phyloP scores from a whole-genome alignment of 2,113 vertebrate genomes.

The Hippocampus zosterae region DNA sequence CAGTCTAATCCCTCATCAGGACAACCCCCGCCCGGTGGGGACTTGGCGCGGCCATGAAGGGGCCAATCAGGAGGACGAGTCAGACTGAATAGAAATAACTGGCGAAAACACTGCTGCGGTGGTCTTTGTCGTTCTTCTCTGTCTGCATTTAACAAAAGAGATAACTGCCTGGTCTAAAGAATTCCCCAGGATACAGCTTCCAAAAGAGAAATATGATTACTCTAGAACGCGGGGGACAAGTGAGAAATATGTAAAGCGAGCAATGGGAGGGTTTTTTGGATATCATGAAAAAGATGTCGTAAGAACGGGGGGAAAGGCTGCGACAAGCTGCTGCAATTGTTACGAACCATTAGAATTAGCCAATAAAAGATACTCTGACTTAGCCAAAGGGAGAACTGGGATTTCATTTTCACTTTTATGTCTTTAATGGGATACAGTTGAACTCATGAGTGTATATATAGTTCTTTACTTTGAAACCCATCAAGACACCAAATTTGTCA shows the following conservation, averaged over 20 bases:
- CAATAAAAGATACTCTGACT: constrained; percentile 9
- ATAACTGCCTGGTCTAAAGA: constrained; percentile 28
- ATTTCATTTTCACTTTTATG: constrained; percentile 35
- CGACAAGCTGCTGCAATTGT: constrained; percentile 19
- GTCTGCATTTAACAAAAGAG: constrained; percentile 42
- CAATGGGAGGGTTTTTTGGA: constrained; percentile 22
- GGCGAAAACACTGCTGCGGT: constrained; percentile 40
- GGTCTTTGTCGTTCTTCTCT: constrained; percentile 55
- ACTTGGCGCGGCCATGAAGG: constrained; percentile 49
- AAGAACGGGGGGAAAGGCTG: constrained; percentile 7
- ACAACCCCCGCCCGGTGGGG: constrained; percentile 25
- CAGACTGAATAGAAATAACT: constrained; percentile 60
- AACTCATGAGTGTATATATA: constrained; percentile 18
- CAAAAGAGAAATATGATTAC: constrained; percentile 55
- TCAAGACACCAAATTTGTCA: background rate
- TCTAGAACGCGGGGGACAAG: constrained; percentile 40
- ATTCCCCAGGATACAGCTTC: constrained; percentile 40
- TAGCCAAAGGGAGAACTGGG: background rate
- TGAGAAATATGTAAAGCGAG: constrained; percentile 22
- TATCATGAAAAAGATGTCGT: constrained; percentile 17
- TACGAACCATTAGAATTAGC: constrained; percentile 13
- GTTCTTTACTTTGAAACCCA: constrained; percentile 16
- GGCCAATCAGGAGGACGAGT: constrained; percentile 61
- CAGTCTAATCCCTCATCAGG: constrained; percentile 57
- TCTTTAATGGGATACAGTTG: constrained; percentile 30